Conservation (phyloP, 2,797 vertebrate genomes). For the Gobionotothen gibberifrons region DNA sequence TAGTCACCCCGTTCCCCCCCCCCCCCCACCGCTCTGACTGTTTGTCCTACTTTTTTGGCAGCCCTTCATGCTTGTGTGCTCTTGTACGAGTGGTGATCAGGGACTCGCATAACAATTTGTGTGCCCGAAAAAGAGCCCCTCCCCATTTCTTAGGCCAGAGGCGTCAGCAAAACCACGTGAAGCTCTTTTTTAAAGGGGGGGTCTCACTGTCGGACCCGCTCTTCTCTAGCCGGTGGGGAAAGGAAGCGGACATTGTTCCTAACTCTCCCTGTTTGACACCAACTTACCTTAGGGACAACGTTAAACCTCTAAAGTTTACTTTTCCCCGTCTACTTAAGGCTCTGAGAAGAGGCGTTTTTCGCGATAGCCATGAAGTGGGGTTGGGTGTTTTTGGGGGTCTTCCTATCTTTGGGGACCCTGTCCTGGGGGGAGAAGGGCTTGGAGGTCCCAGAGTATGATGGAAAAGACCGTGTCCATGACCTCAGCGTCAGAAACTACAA, state of each 20-base stretch:
- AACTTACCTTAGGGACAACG: slow-evolving; percentile 66
- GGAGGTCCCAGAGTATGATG: slow-evolving; percentile 90
- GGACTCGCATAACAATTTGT: slow-evolving; percentile 12
- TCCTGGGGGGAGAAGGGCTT: slow-evolving; percentile 84
- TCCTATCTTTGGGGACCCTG: slow-evolving; percentile 74
- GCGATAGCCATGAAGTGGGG: slow-evolving; percentile 81
- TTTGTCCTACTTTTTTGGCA: slow-evolving; percentile 54
- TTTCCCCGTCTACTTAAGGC: slow-evolving; percentile 25
- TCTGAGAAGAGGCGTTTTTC: slow-evolving; percentile 51
- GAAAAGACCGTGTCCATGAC: slow-evolving; percentile 88
- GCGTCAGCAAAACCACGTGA: slow-evolving; percentile 64
- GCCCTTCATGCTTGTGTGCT: slow-evolving; percentile 14
- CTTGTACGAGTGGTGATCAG: slow-evolving; percentile 22
- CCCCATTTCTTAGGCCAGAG: slow-evolving; percentile 34
- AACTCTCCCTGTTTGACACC: slow-evolving; percentile 49
- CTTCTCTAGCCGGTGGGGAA: slow-evolving; percentile 76
- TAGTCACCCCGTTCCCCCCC: background rate
- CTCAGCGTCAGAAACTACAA: slow-evolving; percentile 90
- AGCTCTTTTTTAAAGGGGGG: slow-evolving; percentile 67
- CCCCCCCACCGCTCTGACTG: slow-evolving; percentile 8
- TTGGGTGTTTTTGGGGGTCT: slow-evolving; percentile 77
- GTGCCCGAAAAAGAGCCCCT: slow-evolving; percentile 24
- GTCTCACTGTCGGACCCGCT: slow-evolving; percentile 68
- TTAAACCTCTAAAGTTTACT: slow-evolving; percentile 17
- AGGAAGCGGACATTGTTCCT: slow-evolving; percentile 75